Base-by-base conservation (phyloP, 2,797 vertebrate genomes). In the Sebastes aleutianus region DNA sequence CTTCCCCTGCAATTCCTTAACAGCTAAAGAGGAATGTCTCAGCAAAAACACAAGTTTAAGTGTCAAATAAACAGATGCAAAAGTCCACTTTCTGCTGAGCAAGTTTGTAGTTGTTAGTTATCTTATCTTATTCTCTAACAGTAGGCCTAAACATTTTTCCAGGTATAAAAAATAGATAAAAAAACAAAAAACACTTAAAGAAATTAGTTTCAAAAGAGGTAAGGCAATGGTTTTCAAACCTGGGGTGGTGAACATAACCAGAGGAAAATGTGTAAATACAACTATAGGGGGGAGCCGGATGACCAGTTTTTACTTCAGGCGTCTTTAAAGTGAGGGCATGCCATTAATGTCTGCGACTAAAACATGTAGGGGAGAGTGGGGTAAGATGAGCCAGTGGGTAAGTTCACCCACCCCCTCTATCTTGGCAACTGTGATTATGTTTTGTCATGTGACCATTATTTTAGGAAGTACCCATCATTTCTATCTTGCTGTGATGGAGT, bases 1-100 rank as follows among this genome's bases (percentile, higher is more conserved):
- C 2, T 58, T 68, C 8, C 32, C 36, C 11, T 26, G 3, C 3
- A 50, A 20, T 61, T 70, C 10, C 8, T 14, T 54, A 18, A 58
- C 63, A 27, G 64, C 71, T n/a, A 50, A 59, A 58, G 26, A 74
- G 57, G 50, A 82, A 79, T 69, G 18, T 82, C 27, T 68, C 36
- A 75, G 47, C 29, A 86, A 29, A 64, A 62, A 80, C 24, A n/a
- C 6, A 85, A 24, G 66, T 68, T 62, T 20, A 70, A 11, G 31
- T 39, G n/a, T 66, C 16, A 62, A 10, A 65, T 6, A 34, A 36
- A 63, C 50, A 59, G 7, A 66, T 70, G 54, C 74, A n/a, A 81
- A 39, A 76, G 70, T 84, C 67, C 20, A 57, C 47, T 56, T 66
- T 39, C 4, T 20, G 6, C 50, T 7, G 4, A 68, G 20, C 7